Evolutionary conservation across 2,797 vertebrate genomes (phyloP).

Genomic region (Thaleichthys pacificus): DNA sequence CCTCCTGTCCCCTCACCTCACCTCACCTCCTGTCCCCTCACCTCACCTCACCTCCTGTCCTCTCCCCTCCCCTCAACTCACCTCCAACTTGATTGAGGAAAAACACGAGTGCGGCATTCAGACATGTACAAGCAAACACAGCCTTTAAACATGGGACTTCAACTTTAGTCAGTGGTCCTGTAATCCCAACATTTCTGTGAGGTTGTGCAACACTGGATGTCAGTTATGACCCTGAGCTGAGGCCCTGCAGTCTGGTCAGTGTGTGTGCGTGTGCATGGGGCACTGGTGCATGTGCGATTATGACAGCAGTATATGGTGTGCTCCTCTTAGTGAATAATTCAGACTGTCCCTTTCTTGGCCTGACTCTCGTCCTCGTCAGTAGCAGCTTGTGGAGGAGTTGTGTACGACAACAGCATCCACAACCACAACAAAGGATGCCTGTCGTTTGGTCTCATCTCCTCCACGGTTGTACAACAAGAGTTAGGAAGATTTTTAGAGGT

Average conservation of each 20-base stretch:
- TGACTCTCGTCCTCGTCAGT: neutral
- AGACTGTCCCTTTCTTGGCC: neutral
- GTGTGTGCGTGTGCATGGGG: constrained; percentile 8
- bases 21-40: constrained; percentile 5
- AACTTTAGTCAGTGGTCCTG: neutral
- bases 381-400: neutral
- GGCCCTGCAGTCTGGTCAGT: constrained; percentile 18
- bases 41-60: neutral
- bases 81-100: neutral
- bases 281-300: neutral
- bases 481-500: constrained; percentile 69
- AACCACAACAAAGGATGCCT: constrained; percentile 41
- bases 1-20: neutral
- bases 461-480: constrained; percentile 51
- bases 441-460: constrained; percentile 47
- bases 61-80: neutral
- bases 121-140: neutral
- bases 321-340: neutral
- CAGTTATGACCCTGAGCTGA: constrained; percentile 31
- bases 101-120: neutral
- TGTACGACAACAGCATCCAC: neutral
- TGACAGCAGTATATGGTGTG: neutral
- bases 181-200: neutral
- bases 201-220: neutral
- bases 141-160: constrained; percentile 13